Evolutionary conservation across 2,113 vertebrate species (phyloP), one percentile per base, ranked within the genome.

Genomic region (Talpa occidentalis): DNA sequence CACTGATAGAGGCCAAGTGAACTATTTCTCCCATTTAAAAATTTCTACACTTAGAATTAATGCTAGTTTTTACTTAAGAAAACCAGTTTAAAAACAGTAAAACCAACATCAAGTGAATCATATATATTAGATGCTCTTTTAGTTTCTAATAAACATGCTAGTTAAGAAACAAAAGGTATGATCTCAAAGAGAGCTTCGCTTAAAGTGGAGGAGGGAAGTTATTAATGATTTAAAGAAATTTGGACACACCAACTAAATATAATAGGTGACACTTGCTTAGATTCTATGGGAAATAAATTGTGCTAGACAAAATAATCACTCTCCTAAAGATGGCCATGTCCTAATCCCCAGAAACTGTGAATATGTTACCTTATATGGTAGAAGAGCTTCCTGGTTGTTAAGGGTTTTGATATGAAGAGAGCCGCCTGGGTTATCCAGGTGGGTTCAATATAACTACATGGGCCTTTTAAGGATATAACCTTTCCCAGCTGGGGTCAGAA

Each of bases 211-310:
- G 6, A 69, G 54, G 42, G 37, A 32, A 93, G 44, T 16, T 81
- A 83, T 70, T 72, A 66, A 2, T 73, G 66, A 86, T n/a, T 66
- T 91, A 91, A 59, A 67, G 62, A 89, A 77, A 94, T 49, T 47
- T 76, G 52, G 17, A 88, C 7, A 35, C 47, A 64, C 28, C 21
- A 64, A 64, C 28, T 15, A 64, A 74, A 24, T 21, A 12, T 24
- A 72, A 37, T 79, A 16, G 16, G 66, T 47, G 47, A 88, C 37
- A 54, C 47, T 73, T 84, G 44, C 47, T 90, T 76, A 80, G 56
- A 76, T 70, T 47, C 37, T 54, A 28, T 49, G 77, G 56, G 49
- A 30, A 76, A 87, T 19, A 81, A 52, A 91, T 37, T n/a, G 16
- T 70, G 60, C 56, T 24, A 72, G 59, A 76, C 26, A 87, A 14